These are phyloP conservation scores for Drosophila imparisetae DNA, from an alignment of 2,888 invertebrate species.

Conservation along the genomic window DNA sequence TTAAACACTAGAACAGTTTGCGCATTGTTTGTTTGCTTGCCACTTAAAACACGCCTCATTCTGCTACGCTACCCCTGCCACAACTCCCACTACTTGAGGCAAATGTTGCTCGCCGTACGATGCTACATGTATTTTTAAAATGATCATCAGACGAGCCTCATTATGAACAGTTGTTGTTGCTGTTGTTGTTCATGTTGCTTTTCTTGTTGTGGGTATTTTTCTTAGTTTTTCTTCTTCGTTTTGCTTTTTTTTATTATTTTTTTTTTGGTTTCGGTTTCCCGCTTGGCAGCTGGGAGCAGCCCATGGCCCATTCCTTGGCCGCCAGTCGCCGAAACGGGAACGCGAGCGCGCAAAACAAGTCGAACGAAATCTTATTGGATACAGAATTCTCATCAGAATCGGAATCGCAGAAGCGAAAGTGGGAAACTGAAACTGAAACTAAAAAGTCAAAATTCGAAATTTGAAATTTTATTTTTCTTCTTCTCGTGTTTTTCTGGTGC, in stretches of 20 bases:
- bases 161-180: slow-evolving; percentile 45
- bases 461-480: not conserved
- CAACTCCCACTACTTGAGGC: slow-evolving; percentile 48
- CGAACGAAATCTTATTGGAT: slow-evolving; percentile 10
- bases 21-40: slow-evolving; percentile 46
- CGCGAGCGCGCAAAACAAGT: slow-evolving; percentile 45
- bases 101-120: slow-evolving; percentile 29
- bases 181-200: slow-evolving; percentile 7
- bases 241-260: not conserved
- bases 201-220: slow-evolving; percentile 20
- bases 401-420: slow-evolving; percentile 33
- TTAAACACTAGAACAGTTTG: slow-evolving; percentile 2
- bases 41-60: slow-evolving; percentile 38
- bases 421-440: slow-evolving; percentile 30
- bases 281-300: slow-evolving; percentile 68
- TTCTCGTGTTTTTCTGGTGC: not conserved
- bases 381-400: not conserved
- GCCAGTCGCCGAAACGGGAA: slow-evolving; percentile 70
- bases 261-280: slow-evolving; percentile 30
- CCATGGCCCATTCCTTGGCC: slow-evolving; percentile 72
- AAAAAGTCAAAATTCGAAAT: slow-evolving; percentile 12
- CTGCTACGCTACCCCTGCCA: not conserved
- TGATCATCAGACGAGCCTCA: slow-evolving; percentile 63
- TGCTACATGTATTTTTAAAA: slow-evolving; percentile 57
- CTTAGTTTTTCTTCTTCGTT: slow-evolving; percentile 32